phyloP scores from a whole-genome alignment of 2,797 vertebrate genomes.

The Hoplostethus mediterraneus region DNA sequence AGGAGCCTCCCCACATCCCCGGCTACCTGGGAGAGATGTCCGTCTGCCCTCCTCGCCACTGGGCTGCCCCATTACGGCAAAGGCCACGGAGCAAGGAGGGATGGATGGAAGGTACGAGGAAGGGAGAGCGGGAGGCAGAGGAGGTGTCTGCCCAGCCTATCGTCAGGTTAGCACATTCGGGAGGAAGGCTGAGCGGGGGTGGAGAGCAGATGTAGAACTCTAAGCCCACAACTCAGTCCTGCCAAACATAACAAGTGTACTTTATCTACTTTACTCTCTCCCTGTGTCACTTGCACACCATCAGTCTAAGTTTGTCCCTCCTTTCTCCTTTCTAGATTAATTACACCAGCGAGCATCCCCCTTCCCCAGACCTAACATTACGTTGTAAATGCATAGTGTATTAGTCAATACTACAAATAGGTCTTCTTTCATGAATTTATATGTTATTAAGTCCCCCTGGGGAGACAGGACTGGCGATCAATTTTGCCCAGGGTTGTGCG shows the following conservation, averaged over 20 bases:
- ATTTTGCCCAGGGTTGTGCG: slow-evolving; percentile 76
- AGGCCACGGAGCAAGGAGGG: slow-evolving; percentile 26
- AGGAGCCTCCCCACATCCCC: slow-evolving; percentile 64
- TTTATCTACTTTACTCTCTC: slow-evolving; percentile 49
- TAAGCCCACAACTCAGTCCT: slow-evolving; percentile 48
- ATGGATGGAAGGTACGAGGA: slow-evolving; percentile 38
- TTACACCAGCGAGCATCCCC: slow-evolving; percentile 75
- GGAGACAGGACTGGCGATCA: slow-evolving; percentile 74
- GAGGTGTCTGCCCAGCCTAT: slow-evolving; percentile 61
- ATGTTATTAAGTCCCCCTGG: slow-evolving; percentile 81
- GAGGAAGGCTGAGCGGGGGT: slow-evolving; percentile 12
- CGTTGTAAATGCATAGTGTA: slow-evolving; percentile 86
- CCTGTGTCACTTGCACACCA: slow-evolving; percentile 64
- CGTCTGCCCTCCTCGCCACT: slow-evolving; percentile 44
- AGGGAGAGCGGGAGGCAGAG: slow-evolving; percentile 36
- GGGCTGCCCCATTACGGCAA: slow-evolving; percentile 61
- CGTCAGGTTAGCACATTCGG: slow-evolving; percentile 51
- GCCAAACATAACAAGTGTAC: slow-evolving; percentile 53
- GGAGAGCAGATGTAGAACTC: slow-evolving; percentile 48
- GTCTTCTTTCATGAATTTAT: slow-evolving; percentile 85
- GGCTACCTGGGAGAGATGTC: slow-evolving; percentile 70
- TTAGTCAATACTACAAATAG: slow-evolving; percentile 86
- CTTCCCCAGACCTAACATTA: slow-evolving; percentile 82
- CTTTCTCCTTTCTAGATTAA: slow-evolving; percentile 80
- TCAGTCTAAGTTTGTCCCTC: slow-evolving; percentile 74